Evolutionary conservation across 2,888 invertebrate genomes (phyloP), one percentile per base, ranked within the genome.

Genomic region (Caenorhabditis sulstoni): DNA sequence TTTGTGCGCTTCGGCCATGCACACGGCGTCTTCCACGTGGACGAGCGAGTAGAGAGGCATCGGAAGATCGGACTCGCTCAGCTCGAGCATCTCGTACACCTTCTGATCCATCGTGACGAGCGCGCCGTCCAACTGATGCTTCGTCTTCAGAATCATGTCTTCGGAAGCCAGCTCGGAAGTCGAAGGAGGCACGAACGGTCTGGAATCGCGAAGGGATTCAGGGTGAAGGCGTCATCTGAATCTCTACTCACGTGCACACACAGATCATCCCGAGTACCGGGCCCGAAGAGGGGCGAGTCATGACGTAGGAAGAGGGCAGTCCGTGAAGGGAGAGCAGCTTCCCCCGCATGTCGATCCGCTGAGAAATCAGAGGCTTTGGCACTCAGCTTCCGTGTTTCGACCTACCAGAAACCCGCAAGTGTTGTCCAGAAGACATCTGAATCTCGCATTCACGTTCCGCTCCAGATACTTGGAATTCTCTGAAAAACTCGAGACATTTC

Each of bases 141-240:
- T 99, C 91, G 96, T 97, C 92, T 99, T 99, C 93, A 99, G 97
- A 94, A 99, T 97, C 87, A 97, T 95, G 92, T 99, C 99, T 91
- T 98, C 96, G 90, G 97, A 96, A 4, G 97, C 97, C 22, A 76
- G 45, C 91, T 99, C 99, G 71, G 97, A 93, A 62, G 97, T 92
- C 71, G 97, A 96, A 22, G 99, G 96, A 14, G 99, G 99, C 0
- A 99, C 99, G 90, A 99, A 99, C 0, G 99, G 99, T 3, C 89
- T 89, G 74, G 65, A 87, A 53, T 7, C 3, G 12, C 18, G n/a
- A 20, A 18, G 5, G n/a, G 18, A 3, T 37, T 53, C 7, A n/a
- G n/a, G n/a, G n/a, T 14, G 1, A 14, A n/a, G 16, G n/a, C n/a
- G n/a, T 29, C 35, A 44, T 35, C 3, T 37, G 7, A 16, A 8